Evolutionary conservation across 2,888 invertebrate species (phyloP), one percentile per base, ranked within the genome.

Genomic region (Anoplius nigerrimus): DNA sequence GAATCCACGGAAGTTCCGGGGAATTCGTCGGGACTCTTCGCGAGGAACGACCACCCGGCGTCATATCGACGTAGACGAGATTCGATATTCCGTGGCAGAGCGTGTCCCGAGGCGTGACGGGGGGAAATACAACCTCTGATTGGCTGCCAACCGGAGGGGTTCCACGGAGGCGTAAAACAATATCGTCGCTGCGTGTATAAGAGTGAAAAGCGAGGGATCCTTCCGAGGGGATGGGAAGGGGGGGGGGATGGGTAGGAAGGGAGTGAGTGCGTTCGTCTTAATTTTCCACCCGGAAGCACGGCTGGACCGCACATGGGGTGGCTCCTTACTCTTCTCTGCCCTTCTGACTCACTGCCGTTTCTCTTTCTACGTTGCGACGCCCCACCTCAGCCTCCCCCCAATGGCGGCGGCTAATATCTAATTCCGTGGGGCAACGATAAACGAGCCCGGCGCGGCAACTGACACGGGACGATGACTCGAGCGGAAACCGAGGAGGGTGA

Each of bases 251-350:
- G 59, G 62, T 34, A 11, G 34, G 34, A n/a, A n/a, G n/a, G n/a
- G n/a, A n/a, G n/a, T n/a, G n/a, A n/a, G 27, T 53, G 58, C 62
- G 60, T 57, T 66, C 61, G 69, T 70, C 74, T 79, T 76, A 75
- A 81, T 80, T 81, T 79, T 76, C 76, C 76, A 70, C 60, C 62
- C 72, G 64, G 69, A 66, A 73, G 59, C 66, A 53, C 70, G 66
- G 53, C 6, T 43, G 34, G 16, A 55, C 21, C 48, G 20, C 56
- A 55, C 16, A 27, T n/a, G 52, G 34, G 2, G 24, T 53, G 24
- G n/a, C 45, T 45, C 60, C 27, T 48, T 27, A 16, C 54, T 67
- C 51, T 43, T n/a, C 21, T 5, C 11, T 42, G 57, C 22, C 51
- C 13, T 24, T 21, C 22, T 11, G 0, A 27, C 27, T 2, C 27